Evolutionary conservation across 2,797 vertebrate genomes (phyloP), one percentile per base, ranked within the genome.

Genomic region (Psittacula echo): DNA sequence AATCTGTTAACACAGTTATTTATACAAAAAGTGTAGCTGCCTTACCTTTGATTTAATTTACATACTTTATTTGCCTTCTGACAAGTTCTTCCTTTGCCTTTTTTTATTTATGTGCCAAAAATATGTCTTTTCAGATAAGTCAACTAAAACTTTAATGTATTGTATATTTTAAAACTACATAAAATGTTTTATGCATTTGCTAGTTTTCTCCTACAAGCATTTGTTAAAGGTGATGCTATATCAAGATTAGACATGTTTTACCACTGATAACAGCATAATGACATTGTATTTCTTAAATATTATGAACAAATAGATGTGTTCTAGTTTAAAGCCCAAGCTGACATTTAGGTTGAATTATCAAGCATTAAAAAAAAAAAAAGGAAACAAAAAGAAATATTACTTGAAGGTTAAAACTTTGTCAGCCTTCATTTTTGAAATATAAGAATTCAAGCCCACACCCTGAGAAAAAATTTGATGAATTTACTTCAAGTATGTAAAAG

Each of bases 11-110:
- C 97, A 97, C 94, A 97, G 97, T 98, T 98, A 98, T 98, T 98
- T 98, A 98, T 98, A 98, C 97, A 98, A 98, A 98, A 98, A 98
- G 96, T 97, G 94, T 97, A 97, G 97, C 97, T 97, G 97, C 97
- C 97, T 98, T 98, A 98, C 98, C 98, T 98, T 98, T 98, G 98
- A 98, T 98, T 98, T 98, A 97, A 98, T 98, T 98, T 98, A 95
- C 97, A 98, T 98, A 97, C 96, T 98, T 98, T 98, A 98, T 98
- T 98, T 98, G 97, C 98, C 97, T 97, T 97, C 97, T 98, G 98
- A 98, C 97, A 98, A 98, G 96, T 98, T 98, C 97, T 98, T 98
- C 97, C 97, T 95, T 96, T 98, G 96, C 97, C 96, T 97, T 97
- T 98, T 97, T 98, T 98, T 98, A 98, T 98, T 98, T 98, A 98